A percentile compares a stretch with the other conserved stretches of the same genome.
phyloP scores from a whole-genome alignment of 2,888 invertebrate genomes.

The Blastobasis lacticolella region DNA sequence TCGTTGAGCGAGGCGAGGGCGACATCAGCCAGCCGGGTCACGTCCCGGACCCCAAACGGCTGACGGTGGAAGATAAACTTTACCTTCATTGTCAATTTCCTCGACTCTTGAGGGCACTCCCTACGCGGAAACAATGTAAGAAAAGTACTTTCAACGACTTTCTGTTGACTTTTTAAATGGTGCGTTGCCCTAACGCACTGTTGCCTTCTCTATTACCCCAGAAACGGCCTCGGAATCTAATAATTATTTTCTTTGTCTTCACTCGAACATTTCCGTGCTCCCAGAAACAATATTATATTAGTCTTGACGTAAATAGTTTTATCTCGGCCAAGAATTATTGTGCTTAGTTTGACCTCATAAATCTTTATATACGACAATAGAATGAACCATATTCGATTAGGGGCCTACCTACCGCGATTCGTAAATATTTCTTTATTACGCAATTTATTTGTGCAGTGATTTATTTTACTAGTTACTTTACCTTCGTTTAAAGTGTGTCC shows the following conservation, averaged over 20 bases:
- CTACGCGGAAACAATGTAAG: slow-evolving; percentile 60
- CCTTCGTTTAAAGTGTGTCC: neutral
- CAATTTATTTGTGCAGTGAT: too few relatives aligned
- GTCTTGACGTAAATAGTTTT: too few relatives aligned
- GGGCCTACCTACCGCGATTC: too few relatives aligned
- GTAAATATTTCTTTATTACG: too few relatives aligned
- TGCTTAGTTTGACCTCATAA: too few relatives aligned
- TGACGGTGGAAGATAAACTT: slow-evolving; percentile 67
- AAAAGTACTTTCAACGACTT: slow-evolving; percentile 57
- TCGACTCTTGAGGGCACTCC: slow-evolving; percentile 53
- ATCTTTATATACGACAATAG: too few relatives aligned
- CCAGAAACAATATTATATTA: too few relatives aligned
- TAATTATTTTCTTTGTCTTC: too few relatives aligned
- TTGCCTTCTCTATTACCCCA: slow-evolving; percentile 1
- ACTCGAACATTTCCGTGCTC: too few relatives aligned
- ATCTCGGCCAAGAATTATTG: too few relatives aligned
- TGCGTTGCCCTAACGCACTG: slow-evolving; percentile 37
- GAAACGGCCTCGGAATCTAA: neutral
- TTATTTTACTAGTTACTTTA: neutral
- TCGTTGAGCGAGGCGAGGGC: slow-evolving; percentile 30
- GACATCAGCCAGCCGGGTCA: slow-evolving; percentile 43
- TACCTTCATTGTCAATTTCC: slow-evolving; percentile 71
- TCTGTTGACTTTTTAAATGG: slow-evolving; percentile 60
- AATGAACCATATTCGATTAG: too few relatives aligned
- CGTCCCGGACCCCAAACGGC: slow-evolving; percentile 60